Evolutionary conservation across 92 coral and sea anemone species (phyloP).

Genomic region (Porites evermanni): DNA sequence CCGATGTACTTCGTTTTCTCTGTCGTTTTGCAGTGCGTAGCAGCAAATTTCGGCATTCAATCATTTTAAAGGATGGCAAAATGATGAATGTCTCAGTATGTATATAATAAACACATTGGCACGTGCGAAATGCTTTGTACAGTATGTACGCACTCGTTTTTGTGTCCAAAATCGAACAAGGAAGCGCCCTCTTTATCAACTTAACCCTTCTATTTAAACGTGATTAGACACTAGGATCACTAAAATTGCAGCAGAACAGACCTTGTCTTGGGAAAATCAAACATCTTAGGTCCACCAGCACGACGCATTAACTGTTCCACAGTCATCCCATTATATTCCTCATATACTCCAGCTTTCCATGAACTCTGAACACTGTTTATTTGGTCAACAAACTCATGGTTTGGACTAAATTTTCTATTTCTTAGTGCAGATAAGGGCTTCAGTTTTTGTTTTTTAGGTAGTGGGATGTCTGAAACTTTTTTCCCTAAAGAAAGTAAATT

Average conservation of each 20-base stretch:
- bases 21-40: no score
- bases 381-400: slow-evolving; percentile 45
- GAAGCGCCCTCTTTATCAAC: no score
- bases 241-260: neutral
- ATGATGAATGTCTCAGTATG: no score
- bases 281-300: slow-evolving; percentile 65
- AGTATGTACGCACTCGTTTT: no score
- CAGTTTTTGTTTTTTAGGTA: slow-evolving; percentile 44
- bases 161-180: no score
- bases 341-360: slow-evolving; percentile 73
- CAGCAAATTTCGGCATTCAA: no score
- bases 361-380: slow-evolving; percentile 63
- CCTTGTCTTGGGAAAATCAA: slow-evolving; percentile 66
- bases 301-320: slow-evolving; percentile 66
- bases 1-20: no score
- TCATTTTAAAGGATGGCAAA: no score
- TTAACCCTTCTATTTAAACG: no score
- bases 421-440: slow-evolving; percentile 7
- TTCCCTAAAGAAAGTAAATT: slow-evolving; percentile 45
- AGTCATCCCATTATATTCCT: slow-evolving; percentile 61
- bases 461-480: slow-evolving; percentile 33
- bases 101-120: no score
- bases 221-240: no score
- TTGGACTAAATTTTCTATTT: slow-evolving; percentile 39
- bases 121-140: no score